A percentile compares a stretch with the other conserved stretches of the same genome.
These are phyloP conservation scores for Epistrophe eligans DNA, from an alignment of 2,888 invertebrate species.

Conservation along the genomic window DNA sequence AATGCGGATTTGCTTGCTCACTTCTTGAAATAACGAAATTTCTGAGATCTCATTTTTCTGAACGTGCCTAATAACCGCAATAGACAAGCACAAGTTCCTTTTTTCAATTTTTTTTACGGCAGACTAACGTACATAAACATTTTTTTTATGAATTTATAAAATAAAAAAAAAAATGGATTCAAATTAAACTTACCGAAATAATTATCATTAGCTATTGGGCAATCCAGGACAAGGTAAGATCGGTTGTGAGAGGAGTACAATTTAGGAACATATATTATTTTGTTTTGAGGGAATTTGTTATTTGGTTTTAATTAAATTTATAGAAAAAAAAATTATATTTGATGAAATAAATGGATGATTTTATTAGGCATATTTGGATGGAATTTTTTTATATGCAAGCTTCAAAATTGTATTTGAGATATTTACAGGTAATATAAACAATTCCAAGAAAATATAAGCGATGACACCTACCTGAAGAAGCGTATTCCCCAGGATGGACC, in stretches of 20 bases:
- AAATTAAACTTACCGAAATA: conserved; percentile 96
- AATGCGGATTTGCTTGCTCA: no score
- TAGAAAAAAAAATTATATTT: conserved; percentile 39
- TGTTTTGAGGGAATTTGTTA: conserved; percentile 69
- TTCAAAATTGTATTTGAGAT: conserved; percentile 80
- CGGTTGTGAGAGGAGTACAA: conserved; percentile 77
- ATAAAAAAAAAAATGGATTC: background rate
- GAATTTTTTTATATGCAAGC: conserved; percentile 57
- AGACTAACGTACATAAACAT: background rate
- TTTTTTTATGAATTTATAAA: background rate
- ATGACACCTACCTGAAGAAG: conserved; percentile 94
- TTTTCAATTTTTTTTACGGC: background rate
- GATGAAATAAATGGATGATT: conserved; percentile 44
- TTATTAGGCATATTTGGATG: conserved; percentile 43
- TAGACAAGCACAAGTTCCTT: background rate
- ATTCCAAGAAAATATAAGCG: conserved; percentile 81
- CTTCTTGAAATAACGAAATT: no score
- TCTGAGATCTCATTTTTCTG: no score
- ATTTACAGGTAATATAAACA: conserved; percentile 83
- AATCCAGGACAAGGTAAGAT: conserved; percentile 73
- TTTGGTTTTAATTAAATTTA: conserved; percentile 52
- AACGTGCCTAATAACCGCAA: background rate
- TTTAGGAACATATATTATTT: conserved; percentile 67
- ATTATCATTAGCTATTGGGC: conserved; percentile 96
- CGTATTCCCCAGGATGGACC: conserved; percentile 99